A percentile compares a stretch with the other conserved stretches of the same genome.
Evolutionary conservation across 2,888 invertebrate genomes (phyloP).

Genomic region (Hyppa rectilinea): DNA sequence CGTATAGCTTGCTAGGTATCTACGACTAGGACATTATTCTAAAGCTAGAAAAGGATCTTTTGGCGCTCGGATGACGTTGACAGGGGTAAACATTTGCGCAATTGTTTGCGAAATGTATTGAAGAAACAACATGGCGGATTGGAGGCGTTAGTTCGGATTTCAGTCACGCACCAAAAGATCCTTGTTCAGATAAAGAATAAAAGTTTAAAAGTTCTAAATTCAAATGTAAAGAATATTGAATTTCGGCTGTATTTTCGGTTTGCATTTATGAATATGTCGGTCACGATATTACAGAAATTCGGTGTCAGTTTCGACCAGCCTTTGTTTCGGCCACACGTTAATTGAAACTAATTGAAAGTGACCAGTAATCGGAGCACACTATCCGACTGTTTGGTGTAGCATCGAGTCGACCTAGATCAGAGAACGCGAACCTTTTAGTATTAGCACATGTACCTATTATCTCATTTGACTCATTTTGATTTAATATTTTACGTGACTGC

Average conservation of each 20-base stretch:
- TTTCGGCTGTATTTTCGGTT: constrained; percentile 6
- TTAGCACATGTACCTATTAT: neutral
- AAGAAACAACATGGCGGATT: constrained; percentile 5
- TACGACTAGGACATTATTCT: neutral
- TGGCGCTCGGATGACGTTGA: neutral
- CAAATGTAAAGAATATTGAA: neutral
- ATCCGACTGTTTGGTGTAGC: neutral
- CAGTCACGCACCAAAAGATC: neutral
- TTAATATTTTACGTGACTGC: constrained; percentile 37
- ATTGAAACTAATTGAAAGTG: constrained; percentile 27
- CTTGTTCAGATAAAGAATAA: neutral
- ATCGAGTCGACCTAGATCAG: constrained; percentile 11
- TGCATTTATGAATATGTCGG: neutral
- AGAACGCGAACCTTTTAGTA: constrained; percentile 31
- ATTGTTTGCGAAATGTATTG: neutral
- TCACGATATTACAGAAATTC: neutral
- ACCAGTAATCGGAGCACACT: neutral
- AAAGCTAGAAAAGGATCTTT: neutral
- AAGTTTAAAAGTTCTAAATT: neutral
- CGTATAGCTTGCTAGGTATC: neutral
- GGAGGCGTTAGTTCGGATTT: neutral
- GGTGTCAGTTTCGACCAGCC: neutral
- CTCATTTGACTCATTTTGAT: constrained; percentile 12
- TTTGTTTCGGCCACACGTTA: constrained; percentile 8
- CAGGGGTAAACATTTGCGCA: neutral